Percentiles rank a stretch among this genome's conserved stretches.
phyloP scores from a whole-genome alignment of 2,888 invertebrate species.

The Papilio demoleus region DNA sequence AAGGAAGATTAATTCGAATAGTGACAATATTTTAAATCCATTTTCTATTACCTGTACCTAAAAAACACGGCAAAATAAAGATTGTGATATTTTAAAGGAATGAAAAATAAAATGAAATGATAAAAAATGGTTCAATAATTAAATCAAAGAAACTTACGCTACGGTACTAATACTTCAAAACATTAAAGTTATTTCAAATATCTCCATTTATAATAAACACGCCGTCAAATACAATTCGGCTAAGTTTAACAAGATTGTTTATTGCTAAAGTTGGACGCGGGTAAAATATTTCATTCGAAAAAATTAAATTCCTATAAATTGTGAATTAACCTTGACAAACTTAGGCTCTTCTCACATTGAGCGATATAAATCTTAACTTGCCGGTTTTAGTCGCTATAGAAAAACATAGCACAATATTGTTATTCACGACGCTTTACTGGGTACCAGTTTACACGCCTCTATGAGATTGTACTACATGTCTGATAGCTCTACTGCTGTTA shows the following conservation, averaged over 20 bases:
- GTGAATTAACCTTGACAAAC: neutral
- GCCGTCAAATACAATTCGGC: neutral
- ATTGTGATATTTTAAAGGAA: neutral
- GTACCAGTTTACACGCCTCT: too few species aligned
- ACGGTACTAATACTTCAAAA: neutral
- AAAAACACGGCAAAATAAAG: neutral
- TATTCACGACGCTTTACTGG: too few species aligned
- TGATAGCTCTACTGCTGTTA: too few species aligned
- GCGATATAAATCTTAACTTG: too few species aligned
- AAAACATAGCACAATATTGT: too few species aligned
- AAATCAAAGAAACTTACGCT: neutral
- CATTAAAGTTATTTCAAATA: conserved; percentile 2
- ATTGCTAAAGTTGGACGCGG: neutral
- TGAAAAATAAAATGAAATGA: neutral
- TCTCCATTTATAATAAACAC: neutral
- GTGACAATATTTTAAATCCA: too few species aligned
- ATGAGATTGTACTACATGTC: too few species aligned
- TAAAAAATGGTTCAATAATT: neutral
- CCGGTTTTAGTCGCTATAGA: too few species aligned
- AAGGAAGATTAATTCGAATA: too few species aligned
- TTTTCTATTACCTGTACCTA: too few species aligned
- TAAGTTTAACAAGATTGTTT: conserved; percentile 9
- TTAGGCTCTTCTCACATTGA: too few species aligned
- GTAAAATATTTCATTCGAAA: neutral
- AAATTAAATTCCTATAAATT: neutral